Percentiles rank a stretch among this genome's conserved stretches.
These are phyloP conservation scores for Trisateles emortualis DNA, from an alignment of 2,888 invertebrate genomes.

Conservation along the genomic window DNA sequence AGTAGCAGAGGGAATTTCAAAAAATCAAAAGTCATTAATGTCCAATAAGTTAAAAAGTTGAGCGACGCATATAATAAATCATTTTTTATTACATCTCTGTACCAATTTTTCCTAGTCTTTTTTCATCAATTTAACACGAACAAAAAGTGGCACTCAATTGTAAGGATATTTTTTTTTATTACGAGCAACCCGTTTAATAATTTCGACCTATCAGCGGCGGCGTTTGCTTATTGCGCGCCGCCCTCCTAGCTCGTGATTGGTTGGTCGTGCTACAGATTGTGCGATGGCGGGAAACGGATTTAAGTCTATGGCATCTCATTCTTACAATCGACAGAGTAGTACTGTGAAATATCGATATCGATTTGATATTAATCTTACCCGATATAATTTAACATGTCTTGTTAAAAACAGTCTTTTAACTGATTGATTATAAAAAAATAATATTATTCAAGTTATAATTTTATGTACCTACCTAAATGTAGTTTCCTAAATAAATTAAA, in stretches of 20 bases:
- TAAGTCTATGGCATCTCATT: slow-evolving; percentile 83
- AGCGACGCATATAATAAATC: slow-evolving; percentile 82
- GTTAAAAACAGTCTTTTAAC: neutral
- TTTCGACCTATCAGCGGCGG: slow-evolving; percentile 73
- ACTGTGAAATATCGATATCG: slow-evolving; percentile 45
- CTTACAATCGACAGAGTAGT: slow-evolving; percentile 70
- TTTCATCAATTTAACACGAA: slow-evolving; percentile 85
- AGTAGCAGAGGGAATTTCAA: slow-evolving; percentile 59
- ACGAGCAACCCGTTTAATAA: slow-evolving; percentile 81
- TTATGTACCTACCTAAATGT: too few species aligned
- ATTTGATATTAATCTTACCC: slow-evolving; percentile 14
- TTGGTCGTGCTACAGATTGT: slow-evolving; percentile 74
- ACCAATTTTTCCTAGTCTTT: slow-evolving; percentile 81
- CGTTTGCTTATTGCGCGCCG: slow-evolving; percentile 68
- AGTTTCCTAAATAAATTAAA: too few species aligned
- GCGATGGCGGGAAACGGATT: slow-evolving; percentile 85
- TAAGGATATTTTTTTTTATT: slow-evolving; percentile 80
- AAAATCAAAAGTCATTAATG: slow-evolving; percentile 85
- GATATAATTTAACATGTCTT: neutral
- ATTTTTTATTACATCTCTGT: slow-evolving; percentile 83
- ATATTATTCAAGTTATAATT: too few species aligned
- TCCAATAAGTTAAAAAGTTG: slow-evolving; percentile 86
- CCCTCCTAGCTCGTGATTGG: slow-evolving; percentile 77
- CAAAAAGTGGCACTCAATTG: slow-evolving; percentile 85
- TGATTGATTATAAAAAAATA: too few species aligned